phyloP scores from a whole-genome alignment of 2,888 invertebrate species.

The Leptarthrus brevirostris region DNA sequence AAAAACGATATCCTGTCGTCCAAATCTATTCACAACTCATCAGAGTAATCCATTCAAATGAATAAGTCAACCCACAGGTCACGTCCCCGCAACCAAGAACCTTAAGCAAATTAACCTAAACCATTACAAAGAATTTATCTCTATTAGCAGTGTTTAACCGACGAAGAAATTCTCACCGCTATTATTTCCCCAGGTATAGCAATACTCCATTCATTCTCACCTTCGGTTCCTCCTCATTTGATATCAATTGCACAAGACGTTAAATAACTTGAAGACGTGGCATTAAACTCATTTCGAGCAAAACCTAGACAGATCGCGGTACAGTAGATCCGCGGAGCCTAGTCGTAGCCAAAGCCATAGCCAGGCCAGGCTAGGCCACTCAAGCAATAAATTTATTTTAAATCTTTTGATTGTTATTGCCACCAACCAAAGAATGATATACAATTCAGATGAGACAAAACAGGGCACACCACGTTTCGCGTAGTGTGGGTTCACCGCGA shows the following conservation, averaged over 20 bases:
- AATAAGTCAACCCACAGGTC: conserved; percentile 14
- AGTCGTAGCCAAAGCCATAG: not conserved
- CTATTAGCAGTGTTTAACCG: conserved; percentile 39
- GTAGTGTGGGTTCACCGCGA: conserved; percentile 20
- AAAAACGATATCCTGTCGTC: too few species aligned
- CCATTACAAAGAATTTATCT: conserved; percentile 42
- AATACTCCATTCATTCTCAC: conserved; percentile 17
- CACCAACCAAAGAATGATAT: conserved; percentile 49
- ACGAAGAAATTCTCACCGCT: conserved; percentile 42
- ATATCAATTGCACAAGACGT: conserved; percentile 46
- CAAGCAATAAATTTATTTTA: conserved; percentile 42
- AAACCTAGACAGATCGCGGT: not conserved
- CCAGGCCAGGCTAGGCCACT: conserved; percentile 37
- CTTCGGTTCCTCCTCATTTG: conserved; percentile 38
- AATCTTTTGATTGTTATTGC: conserved; percentile 49
- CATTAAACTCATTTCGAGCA: conserved; percentile 35
- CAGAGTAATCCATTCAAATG: not conserved
- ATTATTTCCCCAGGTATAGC: conserved; percentile 39
- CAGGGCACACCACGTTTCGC: conserved; percentile 14
- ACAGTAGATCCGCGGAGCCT: too few species aligned
- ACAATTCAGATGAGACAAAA: conserved; percentile 46
- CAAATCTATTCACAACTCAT: too few species aligned
- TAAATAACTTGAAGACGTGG: conserved; percentile 40
- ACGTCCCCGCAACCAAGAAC: conserved; percentile 14
- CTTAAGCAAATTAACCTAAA: conserved; percentile 16